Conservation (phyloP, 1,140 invertebrate species). For the Neodiprion lecontei region DNA sequence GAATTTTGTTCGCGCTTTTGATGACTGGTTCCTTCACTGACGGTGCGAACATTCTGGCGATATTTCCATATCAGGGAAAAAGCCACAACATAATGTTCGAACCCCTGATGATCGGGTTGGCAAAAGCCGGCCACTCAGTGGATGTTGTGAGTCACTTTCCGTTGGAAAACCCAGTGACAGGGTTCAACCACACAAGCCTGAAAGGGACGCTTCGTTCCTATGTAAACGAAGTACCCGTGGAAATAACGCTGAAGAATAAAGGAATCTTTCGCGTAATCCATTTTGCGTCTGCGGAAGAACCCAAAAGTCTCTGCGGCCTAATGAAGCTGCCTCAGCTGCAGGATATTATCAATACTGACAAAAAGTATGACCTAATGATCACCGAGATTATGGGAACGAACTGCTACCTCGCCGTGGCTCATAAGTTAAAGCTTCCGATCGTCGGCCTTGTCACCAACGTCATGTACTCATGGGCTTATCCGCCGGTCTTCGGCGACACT, state of each 20-base stretch:
- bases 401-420: not conserved
- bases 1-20: not conserved
- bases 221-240: not conserved
- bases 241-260: not conserved
- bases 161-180: constrained; percentile 38
- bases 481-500: not conserved
- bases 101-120: constrained; percentile 55
- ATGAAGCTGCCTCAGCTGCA: not conserved
- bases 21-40: not conserved
- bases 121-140: constrained; percentile 59
- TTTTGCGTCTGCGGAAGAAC: not conserved
- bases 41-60: constrained; percentile 51
- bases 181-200: constrained; percentile 42
- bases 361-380: not conserved
- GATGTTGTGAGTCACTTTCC: constrained; percentile 46
- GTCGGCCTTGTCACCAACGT: not conserved
- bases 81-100: constrained; percentile 61
- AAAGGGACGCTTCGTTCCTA: not conserved
- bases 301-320: not conserved
- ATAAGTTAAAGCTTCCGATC: not conserved
- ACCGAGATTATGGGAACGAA: not conserved
- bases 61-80: constrained; percentile 55
- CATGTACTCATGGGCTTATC: not conserved
- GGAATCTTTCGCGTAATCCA: not conserved
- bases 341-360: not conserved